phyloP scores from a whole-genome alignment of 2,113 vertebrate genomes.

The Salvator merianae region DNA sequence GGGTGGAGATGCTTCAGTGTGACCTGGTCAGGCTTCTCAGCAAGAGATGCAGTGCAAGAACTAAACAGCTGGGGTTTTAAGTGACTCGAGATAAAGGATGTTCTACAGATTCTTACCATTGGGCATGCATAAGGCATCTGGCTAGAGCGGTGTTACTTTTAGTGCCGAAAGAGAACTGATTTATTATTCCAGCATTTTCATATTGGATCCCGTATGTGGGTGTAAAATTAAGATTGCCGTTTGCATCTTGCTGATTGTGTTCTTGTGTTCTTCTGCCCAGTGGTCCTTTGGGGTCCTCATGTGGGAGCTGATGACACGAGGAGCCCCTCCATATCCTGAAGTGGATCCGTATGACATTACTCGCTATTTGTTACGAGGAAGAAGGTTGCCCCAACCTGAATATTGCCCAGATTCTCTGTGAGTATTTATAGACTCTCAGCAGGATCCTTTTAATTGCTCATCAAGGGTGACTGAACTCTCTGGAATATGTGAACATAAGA shows the following conservation, averaged over 20 bases:
- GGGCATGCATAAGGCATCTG: too few species aligned
- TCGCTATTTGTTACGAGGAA: constrained; percentile 84
- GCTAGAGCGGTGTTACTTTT: too few species aligned
- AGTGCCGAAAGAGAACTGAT: not conserved
- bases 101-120: too few species aligned
- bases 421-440: constrained; percentile 67
- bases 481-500: not conserved
- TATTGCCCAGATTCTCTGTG: constrained; percentile 90
- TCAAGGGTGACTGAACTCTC: not conserved
- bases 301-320: constrained; percentile 97
- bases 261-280: constrained; percentile 63
- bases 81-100: not conserved
- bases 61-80: too few species aligned
- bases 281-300: constrained; percentile 96
- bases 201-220: not conserved
- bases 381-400: constrained; percentile 90
- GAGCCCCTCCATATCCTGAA: constrained; percentile 89
- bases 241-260: not conserved
- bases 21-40: not conserved
- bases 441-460: not conserved
- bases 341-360: constrained; percentile 94
- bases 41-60: not conserved
- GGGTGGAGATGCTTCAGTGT: not conserved
- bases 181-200: too few species aligned
- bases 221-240: not conserved